phyloP scores from a whole-genome alignment of 2,888 invertebrate genomes.

The Girardia tigrina region DNA sequence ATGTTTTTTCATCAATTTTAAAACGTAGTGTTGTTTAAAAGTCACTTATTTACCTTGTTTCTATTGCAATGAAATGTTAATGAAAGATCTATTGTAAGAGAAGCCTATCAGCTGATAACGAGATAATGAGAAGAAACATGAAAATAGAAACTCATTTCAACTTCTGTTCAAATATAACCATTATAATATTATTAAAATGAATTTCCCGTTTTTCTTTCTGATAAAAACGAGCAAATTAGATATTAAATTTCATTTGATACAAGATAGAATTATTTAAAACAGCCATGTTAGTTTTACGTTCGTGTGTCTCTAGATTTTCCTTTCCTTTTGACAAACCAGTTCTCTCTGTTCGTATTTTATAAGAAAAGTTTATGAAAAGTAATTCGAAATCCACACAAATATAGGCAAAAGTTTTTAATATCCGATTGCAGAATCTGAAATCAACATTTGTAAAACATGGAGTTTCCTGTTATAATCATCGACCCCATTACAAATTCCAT shows the following conservation, averaged over 20 bases:
- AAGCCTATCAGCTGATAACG: no score
- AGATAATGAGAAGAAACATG: no score
- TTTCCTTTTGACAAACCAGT: background rate
- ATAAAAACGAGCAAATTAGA: conserved; percentile 16
- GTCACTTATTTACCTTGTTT: no score
- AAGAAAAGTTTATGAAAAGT: background rate
- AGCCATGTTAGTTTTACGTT: background rate
- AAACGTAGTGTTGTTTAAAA: no score
- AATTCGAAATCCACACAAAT: background rate
- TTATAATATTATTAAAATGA: conserved; percentile 7
- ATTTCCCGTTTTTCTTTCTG: background rate
- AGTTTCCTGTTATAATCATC: background rate
- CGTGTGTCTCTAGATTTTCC: background rate
- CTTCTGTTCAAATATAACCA: conserved; percentile 1
- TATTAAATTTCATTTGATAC: conserved; percentile 14
- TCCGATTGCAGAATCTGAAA: background rate
- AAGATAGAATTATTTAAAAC: conserved; percentile 23
- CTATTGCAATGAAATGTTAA: no score
- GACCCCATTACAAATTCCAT: background rate
- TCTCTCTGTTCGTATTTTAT: background rate
- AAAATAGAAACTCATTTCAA: no score
- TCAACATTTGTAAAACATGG: background rate
- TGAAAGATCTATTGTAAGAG: no score
- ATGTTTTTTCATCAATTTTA: no score
- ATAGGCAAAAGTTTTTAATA: background rate